These are phyloP conservation scores for Dromiciops gliroides DNA, from an alignment of 2,113 vertebrate species.

Conservation along the genomic window DNA sequence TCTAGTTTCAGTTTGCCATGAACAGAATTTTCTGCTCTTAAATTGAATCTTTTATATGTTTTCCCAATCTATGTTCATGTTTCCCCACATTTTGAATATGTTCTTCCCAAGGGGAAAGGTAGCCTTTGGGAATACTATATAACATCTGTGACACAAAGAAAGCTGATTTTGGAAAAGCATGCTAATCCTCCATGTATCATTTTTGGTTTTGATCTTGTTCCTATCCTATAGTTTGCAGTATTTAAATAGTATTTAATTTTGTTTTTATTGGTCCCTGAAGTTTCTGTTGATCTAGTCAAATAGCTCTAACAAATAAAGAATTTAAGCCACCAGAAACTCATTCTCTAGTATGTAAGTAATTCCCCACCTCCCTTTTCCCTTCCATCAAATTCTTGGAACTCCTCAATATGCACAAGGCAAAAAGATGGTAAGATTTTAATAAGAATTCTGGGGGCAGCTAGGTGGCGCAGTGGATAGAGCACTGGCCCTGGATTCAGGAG, in stretches of 20 bases:
- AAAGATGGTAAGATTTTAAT: not conserved
- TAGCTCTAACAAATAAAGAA: not conserved
- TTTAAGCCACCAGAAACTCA: not conserved
- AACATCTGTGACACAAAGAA: not conserved
- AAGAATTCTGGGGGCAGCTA: too few species aligned
- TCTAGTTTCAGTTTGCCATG: not conserved
- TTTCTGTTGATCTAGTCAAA: not conserved
- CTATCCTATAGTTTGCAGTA: not conserved
- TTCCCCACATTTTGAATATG: not conserved
- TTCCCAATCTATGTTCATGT: not conserved
- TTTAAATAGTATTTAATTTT: not conserved
- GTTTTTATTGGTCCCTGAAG: not conserved
- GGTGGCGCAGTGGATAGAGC: too few species aligned
- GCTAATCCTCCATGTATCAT: not conserved
- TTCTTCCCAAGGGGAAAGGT: not conserved
- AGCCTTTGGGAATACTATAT: not conserved
- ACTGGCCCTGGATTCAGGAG: too few species aligned
- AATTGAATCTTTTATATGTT: not conserved
- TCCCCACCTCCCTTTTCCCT: fast-evolving
- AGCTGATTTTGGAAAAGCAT: not conserved
- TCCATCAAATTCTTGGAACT: too few species aligned
- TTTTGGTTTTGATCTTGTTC: not conserved
- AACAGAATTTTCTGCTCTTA: not conserved
- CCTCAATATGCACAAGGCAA: not conserved
- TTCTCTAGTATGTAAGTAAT: fast-evolving